Conservation (phyloP, 2,888 invertebrate genomes). For the Drosophila greeni region DNA sequence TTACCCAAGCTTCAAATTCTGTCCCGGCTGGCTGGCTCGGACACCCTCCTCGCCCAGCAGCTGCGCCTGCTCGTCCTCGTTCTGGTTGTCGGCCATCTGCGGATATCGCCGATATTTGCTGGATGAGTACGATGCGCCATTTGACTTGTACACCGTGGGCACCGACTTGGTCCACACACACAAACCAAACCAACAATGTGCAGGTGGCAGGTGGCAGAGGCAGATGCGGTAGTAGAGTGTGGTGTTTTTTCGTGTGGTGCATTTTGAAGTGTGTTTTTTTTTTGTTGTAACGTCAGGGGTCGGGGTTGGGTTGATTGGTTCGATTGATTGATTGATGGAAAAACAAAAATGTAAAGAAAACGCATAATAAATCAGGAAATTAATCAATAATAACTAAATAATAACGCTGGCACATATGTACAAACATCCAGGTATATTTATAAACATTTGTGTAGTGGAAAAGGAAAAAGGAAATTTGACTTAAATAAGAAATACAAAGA, state of each 20-base stretch:
- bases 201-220: constrained; percentile 56
- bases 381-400: constrained; percentile 28
- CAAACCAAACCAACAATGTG: constrained; percentile 69
- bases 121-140: constrained; percentile 68
- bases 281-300: constrained; percentile 26
- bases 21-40: constrained; percentile 88
- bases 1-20: constrained; percentile 99
- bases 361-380: constrained; percentile 46
- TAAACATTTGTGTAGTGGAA: constrained; percentile 3
- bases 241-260: constrained; percentile 35
- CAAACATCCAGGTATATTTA: constrained; percentile 27
- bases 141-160: constrained; percentile 80
- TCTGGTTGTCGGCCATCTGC: constrained; percentile 98
- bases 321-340: constrained; percentile 42
- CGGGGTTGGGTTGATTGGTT: constrained; percentile 41
- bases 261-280: constrained; percentile 30
- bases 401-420: constrained; percentile 31
- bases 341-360: constrained; percentile 43
- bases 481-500: background rate
- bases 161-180: constrained; percentile 80
- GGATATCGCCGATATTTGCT: constrained; percentile 79
- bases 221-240: constrained; percentile 26
- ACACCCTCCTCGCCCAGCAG: constrained; percentile 97
- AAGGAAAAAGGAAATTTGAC: background rate
- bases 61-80: constrained; percentile 97